A percentile compares a stretch with the other conserved stretches of the same genome.
Conservation (phyloP, 1,140 invertebrate genomes). For the Drosophila setifemur region DNA sequence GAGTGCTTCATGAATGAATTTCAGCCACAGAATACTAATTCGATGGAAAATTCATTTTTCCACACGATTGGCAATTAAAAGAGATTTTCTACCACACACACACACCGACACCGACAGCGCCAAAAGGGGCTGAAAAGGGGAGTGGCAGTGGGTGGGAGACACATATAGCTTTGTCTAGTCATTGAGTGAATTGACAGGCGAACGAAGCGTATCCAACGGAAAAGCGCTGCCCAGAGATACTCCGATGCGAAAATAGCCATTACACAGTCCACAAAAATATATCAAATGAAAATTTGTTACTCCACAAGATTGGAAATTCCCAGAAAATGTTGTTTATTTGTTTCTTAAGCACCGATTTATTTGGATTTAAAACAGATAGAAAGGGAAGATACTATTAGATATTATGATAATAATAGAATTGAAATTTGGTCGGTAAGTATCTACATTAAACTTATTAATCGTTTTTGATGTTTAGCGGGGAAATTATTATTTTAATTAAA, state of each 20-base stretch:
- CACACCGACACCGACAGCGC: constrained; percentile 4
- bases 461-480: too few relatives aligned
- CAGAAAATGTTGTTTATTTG: too few relatives aligned
- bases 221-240: constrained; percentile 6
- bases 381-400: too few relatives aligned
- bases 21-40: constrained; percentile 82
- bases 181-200: constrained; percentile 75
- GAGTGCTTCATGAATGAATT: constrained; percentile 82
- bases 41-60: constrained; percentile 83
- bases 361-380: too few relatives aligned
- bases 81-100: constrained; percentile 71
- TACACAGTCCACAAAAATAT: too few relatives aligned
- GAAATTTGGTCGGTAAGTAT: too few relatives aligned
- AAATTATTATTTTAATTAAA: too few relatives aligned
- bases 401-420: too few relatives aligned
- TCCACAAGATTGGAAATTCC: too few relatives aligned
- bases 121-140: background rate
- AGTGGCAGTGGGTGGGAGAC: constrained; percentile 5
- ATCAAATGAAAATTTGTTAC: too few relatives aligned
- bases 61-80: constrained; percentile 82
- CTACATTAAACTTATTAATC: too few relatives aligned
- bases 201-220: constrained; percentile 22
- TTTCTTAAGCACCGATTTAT: too few relatives aligned
- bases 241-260: background rate
- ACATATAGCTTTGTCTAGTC: constrained; percentile 70